Conservation (phyloP, 2,113 vertebrate genomes). For the Megaleporinus macrocephalus region DNA sequence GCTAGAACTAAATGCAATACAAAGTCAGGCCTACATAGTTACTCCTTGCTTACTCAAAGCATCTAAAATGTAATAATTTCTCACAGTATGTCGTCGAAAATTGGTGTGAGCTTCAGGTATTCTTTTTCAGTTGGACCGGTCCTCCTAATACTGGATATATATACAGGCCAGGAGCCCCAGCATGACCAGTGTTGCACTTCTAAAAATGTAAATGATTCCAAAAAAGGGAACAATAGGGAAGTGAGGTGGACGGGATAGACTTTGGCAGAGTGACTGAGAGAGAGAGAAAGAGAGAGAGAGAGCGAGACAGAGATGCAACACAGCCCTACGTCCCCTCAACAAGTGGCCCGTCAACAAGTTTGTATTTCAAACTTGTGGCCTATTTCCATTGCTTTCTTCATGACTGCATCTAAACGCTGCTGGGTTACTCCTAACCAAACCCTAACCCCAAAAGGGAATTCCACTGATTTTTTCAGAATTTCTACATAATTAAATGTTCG, state of each 20-base stretch:
- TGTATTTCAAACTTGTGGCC: too few relatives aligned
- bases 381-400: too few relatives aligned
- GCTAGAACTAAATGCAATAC: slow-evolving; percentile 53
- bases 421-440: too few relatives aligned
- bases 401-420: too few relatives aligned
- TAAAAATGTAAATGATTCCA: slow-evolving; percentile 73
- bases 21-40: slow-evolving; percentile 52
- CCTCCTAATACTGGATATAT: slow-evolving; percentile 67
- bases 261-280: slow-evolving; percentile 11
- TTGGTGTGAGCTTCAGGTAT: slow-evolving; percentile 17
- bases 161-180: slow-evolving; percentile 69
- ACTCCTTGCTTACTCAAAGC: slow-evolving; percentile 28
- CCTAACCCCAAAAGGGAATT: too few relatives aligned
- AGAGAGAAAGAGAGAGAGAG: neutral
- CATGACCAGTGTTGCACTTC: slow-evolving; percentile 67
- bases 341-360: too few relatives aligned
- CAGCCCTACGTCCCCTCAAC: too few relatives aligned
- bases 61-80: slow-evolving; percentile 41
- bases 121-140: slow-evolving; percentile 61
- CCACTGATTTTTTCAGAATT: too few relatives aligned
- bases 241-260: slow-evolving; percentile 8
- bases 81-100: neutral
- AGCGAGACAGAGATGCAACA: neutral
- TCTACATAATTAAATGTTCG: too few relatives aligned
- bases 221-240: slow-evolving; percentile 61